These are phyloP conservation scores for Clistopyga incitator DNA, from an alignment of 2,888 invertebrate genomes.

Conservation along the genomic window DNA sequence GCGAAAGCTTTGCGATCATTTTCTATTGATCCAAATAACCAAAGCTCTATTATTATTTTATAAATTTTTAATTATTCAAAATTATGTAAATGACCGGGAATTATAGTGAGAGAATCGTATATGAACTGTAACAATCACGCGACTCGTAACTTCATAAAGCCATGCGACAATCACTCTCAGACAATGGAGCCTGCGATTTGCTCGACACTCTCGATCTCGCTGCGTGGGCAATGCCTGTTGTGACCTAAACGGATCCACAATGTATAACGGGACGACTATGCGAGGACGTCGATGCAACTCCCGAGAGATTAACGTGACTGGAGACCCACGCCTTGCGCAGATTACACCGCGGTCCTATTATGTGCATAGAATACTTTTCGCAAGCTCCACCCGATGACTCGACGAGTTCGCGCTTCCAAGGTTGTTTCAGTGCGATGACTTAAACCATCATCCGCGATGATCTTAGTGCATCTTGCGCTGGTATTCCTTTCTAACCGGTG, in stretches of 20 bases:
- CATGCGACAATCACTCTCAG: constrained; percentile 65
- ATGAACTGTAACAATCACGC: constrained; percentile 75
- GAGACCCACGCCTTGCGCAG: constrained; percentile 60
- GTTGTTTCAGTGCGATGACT: constrained; percentile 56
- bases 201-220: constrained; percentile 71
- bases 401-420: constrained; percentile 46
- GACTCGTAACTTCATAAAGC: constrained; percentile 72
- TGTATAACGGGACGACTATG: constrained; percentile 41
- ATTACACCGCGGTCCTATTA: constrained; percentile 44
- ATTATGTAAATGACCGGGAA: no score
- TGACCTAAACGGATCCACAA: constrained; percentile 76
- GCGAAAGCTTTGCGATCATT: no score
- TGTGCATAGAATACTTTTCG: constrained; percentile 45
- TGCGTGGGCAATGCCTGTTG: constrained; percentile 78
- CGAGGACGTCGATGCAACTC: constrained; percentile 51
- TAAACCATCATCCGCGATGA: constrained; percentile 19
- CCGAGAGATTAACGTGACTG: constrained; percentile 53
- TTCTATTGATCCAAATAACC: no score
- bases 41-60: no score
- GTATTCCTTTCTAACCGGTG: not conserved
- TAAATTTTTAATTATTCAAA: no score
- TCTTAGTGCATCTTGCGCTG: constrained; percentile 42
- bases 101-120: constrained; percentile 34
- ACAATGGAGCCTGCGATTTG: constrained; percentile 70
- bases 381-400: constrained; percentile 41